phyloP scores from a whole-genome alignment of 2,888 invertebrate species.

The Muscina levida region DNA sequence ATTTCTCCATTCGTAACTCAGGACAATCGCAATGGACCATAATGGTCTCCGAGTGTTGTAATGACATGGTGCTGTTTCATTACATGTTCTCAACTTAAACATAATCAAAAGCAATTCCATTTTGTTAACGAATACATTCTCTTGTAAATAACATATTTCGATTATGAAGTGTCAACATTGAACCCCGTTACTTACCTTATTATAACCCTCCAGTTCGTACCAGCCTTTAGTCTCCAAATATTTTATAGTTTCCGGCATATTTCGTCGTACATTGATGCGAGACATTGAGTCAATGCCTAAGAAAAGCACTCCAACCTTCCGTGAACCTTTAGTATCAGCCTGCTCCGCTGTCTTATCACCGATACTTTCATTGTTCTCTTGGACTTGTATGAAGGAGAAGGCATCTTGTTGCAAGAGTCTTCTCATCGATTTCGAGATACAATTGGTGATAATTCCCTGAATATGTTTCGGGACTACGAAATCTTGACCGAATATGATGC shows the following conservation, averaged over 20 bases:
- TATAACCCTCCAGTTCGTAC: conserved; percentile 87
- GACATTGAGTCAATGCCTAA: conserved; percentile 93
- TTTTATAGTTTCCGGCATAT: conserved; percentile 85
- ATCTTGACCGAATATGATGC: conserved; percentile 70
- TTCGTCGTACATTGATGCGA: conserved; percentile 86
- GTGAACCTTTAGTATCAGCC: conserved; percentile 63
- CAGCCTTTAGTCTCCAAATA: conserved; percentile 83
- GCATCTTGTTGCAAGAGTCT: conserved; percentile 77
- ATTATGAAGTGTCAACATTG: neutral
- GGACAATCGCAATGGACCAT: no score
- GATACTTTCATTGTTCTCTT: conserved; percentile 54
- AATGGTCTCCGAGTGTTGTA: no score
- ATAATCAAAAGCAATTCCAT: neutral
- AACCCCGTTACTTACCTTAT: conserved; percentile 80
- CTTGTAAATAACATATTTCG: no score
- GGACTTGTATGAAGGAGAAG: conserved; percentile 81
- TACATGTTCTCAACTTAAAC: no score
- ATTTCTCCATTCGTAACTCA: no score
- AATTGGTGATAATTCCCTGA: conserved; percentile 71
- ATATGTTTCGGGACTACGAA: conserved; percentile 70
- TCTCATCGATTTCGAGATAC: conserved; percentile 75
- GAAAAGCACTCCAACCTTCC: conserved; percentile 84
- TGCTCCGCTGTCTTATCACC: neutral
- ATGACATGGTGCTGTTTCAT: no score
- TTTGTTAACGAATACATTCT: neutral